phyloP scores from a whole-genome alignment of 2,797 vertebrate species.

The Pyrocephalus nanus region DNA sequence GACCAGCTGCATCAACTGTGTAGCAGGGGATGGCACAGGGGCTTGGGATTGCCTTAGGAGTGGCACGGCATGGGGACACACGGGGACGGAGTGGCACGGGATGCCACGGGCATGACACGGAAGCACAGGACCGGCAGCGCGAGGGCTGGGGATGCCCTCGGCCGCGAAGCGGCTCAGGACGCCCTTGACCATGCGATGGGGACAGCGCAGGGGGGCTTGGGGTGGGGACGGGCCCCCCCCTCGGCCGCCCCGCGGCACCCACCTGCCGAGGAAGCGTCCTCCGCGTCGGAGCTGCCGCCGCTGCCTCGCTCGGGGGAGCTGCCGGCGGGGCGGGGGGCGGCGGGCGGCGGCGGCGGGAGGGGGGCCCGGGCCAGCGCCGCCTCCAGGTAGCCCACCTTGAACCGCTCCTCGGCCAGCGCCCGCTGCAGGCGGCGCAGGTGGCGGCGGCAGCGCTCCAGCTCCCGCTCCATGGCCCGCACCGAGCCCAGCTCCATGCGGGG shows the following conservation, averaged over 20 bases:
- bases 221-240: not conserved
- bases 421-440: conserved; percentile 86
- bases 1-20: accelerated
- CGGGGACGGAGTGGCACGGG: accelerated
- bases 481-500: conserved; percentile 84
- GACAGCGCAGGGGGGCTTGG: not conserved
- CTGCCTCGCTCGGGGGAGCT: conserved; percentile 88
- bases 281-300: conserved; percentile 88
- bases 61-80: accelerated
- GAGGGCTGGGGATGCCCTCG: not conserved
- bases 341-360: not conserved
- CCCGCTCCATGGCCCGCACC: conserved; percentile 82
- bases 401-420: conserved; percentile 88
- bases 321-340: not conserved
- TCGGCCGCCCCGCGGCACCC: not conserved
- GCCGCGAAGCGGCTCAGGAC: not conserved
- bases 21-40: not conserved
- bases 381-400: conserved; percentile 92
- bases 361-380: conserved; percentile 79
- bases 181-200: not conserved
- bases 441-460: conserved; percentile 84
- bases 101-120: not conserved
- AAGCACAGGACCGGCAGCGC: not conserved
- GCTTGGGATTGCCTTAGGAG: not conserved
- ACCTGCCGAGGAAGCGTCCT: conserved; percentile 86